Conservation (phyloP, 2,888 invertebrate species). For the Polydesmus complanatus region DNA sequence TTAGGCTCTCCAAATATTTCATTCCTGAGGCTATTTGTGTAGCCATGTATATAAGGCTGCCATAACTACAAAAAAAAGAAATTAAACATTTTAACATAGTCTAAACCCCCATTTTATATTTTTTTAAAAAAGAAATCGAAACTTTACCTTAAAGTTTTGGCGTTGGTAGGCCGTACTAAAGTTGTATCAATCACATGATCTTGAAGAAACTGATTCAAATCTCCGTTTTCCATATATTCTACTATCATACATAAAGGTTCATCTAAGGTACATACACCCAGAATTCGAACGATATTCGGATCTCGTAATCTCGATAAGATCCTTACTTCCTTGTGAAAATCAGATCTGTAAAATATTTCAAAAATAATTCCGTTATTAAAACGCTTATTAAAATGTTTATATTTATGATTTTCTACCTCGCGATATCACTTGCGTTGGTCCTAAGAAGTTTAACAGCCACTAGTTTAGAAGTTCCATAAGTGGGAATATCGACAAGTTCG, state of each 20-base stretch:
- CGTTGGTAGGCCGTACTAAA: conserved; percentile 41
- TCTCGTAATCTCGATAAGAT: conserved; percentile 72
- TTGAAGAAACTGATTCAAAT: conserved; percentile 65
- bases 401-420: conserved; percentile 23
- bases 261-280: conserved; percentile 59
- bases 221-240: conserved; percentile 70
- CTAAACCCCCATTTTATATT: no score
- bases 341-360: conserved; percentile 43
- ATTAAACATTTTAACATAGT: no score
- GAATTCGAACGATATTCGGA: conserved; percentile 57
- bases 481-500: conserved; percentile 23
- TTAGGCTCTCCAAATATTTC: conserved; percentile 72
- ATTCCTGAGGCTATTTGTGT: conserved; percentile 78
- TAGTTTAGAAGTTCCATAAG: conserved; percentile 36
- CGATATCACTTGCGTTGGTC: conserved; percentile 37
- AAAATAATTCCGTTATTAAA: background rate
- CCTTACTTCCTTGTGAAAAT: conserved; percentile 74
- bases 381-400: no score
- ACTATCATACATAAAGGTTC: conserved; percentile 66
- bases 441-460: conserved; percentile 60
- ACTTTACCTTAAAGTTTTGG: conserved; percentile 53
- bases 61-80: no score
- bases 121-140: no score
- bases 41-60: conserved; percentile 65
- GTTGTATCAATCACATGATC: conserved; percentile 55